phyloP scores from a whole-genome alignment of 1,140 invertebrate species.

The Argopecten irradians region DNA sequence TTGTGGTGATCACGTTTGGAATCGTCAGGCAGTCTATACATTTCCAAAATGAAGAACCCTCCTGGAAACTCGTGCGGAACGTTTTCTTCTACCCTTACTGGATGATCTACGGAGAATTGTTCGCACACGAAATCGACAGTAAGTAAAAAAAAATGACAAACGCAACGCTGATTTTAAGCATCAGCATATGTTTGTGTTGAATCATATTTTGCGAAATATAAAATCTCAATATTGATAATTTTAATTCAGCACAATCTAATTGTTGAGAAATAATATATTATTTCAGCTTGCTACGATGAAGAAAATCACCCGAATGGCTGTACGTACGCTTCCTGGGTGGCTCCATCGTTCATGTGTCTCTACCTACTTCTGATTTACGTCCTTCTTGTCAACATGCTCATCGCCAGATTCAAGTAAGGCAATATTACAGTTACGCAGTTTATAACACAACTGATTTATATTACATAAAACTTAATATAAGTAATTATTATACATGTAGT shows the following conservation, averaged over 20 bases:
- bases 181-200: no score
- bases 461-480: no score
- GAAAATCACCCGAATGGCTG: conserved; percentile 78
- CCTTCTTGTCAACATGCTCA: conserved; percentile 95
- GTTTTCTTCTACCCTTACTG: conserved; percentile 97
- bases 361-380: conserved; percentile 98
- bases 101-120: conserved; percentile 99
- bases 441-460: no score
- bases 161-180: background rate
- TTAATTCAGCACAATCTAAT: background rate
- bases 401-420: conserved; percentile 95
- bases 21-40: conserved; percentile 95
- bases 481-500: no score
- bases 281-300: conserved; percentile 63
- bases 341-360: conserved; percentile 94
- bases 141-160: no score
- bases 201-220: no score
- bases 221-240: no score
- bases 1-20: conserved; percentile 97
- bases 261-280: background rate
- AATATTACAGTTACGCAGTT: background rate
- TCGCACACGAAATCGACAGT: conserved; percentile 89
- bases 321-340: conserved; percentile 93
- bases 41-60: conserved; percentile 90
- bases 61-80: conserved; percentile 90